Conservation (phyloP, 2,888 invertebrate species). For the Adelphocoris suturalis region DNA sequence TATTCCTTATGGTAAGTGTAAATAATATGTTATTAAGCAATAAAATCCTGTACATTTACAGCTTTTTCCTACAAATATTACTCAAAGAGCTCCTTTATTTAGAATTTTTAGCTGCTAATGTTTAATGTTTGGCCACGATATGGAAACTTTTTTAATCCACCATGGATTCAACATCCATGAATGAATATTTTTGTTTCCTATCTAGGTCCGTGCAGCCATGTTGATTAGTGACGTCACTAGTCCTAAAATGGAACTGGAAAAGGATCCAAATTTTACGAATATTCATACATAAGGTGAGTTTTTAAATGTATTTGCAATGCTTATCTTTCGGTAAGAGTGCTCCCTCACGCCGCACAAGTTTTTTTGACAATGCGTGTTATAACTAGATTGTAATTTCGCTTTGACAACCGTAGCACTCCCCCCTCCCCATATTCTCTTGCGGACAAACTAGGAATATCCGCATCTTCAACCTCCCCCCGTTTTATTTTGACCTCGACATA, state of each 20-base stretch:
- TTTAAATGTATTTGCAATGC: background rate
- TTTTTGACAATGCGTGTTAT: background rate
- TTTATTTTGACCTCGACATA: constrained; percentile 70
- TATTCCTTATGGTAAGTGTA: no score
- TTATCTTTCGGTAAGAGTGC: background rate
- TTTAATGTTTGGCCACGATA: no score
- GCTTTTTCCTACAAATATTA: no score
- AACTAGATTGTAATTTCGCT: background rate
- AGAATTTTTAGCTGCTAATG: no score
- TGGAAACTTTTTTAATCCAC: no score
- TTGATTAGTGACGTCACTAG: constrained; percentile 74
- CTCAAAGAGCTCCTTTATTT: no score
- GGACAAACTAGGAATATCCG: constrained; percentile 63
- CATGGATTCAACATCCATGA: no score
- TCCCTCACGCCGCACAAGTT: background rate
- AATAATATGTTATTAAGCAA: no score
- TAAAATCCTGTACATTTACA: no score
- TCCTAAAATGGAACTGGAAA: constrained; percentile 74
- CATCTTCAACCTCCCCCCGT: constrained; percentile 67
- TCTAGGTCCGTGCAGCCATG: constrained; percentile 33
- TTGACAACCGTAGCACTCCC: constrained; percentile 27
- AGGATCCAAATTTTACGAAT: constrained; percentile 70
- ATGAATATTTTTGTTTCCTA: no score
- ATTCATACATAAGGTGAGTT: constrained; percentile 65
- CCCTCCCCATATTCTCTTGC: constrained; percentile 45